Base-by-base conservation (phyloP, 2,113 vertebrate genomes). In the Phocoena phocoena region DNA sequence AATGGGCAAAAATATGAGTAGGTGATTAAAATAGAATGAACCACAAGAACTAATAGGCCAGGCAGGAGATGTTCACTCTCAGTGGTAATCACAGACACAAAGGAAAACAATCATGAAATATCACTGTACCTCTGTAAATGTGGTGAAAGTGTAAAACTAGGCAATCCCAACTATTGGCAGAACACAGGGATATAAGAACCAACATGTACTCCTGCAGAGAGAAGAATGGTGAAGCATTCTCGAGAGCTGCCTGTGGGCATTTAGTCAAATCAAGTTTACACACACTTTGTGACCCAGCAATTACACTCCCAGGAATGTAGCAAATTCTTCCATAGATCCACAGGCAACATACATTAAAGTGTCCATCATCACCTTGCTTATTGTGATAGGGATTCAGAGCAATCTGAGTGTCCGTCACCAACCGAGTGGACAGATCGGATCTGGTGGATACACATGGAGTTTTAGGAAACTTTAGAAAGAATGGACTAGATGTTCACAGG, bases 1-100 rank as follows among this genome's bases (percentile, higher is more conserved):
- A 23, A 6, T 25, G 12, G 3, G 31, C 41, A 88, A 77, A 89
- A 90, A 70, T 79, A 86, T 82, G 55, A 95, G 84, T 26, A 94
- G 36, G 15, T 31, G 80, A 80, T 93, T 93, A 90, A 97, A 95
- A 90, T 20, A 74, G 26, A 92, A 92, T 3, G 87, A 87, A 62
- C 2, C 20, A 62, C 28, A 31, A 73, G 38, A n/a, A 21, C 41
- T 93, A 88, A 62, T 70, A 94, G 70, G 12, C 4, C 82, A 65
- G 90, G 81, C 92, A 90, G 95, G 60, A 93, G 44, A 71, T 7
- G 11, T 33, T 79, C 62, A 55, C 38, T 76, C 11, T 95, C 38
- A 70, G 21, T 76, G 68, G 38, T 26, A n/a, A 87, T 62, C 88
- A 90, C 26, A 90, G 88, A 85, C 86, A 70, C 14, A 96, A 87